Conservation (phyloP, 37 sponge, comb jelly and placozoan species). For the Hormiphora californensis region DNA sequence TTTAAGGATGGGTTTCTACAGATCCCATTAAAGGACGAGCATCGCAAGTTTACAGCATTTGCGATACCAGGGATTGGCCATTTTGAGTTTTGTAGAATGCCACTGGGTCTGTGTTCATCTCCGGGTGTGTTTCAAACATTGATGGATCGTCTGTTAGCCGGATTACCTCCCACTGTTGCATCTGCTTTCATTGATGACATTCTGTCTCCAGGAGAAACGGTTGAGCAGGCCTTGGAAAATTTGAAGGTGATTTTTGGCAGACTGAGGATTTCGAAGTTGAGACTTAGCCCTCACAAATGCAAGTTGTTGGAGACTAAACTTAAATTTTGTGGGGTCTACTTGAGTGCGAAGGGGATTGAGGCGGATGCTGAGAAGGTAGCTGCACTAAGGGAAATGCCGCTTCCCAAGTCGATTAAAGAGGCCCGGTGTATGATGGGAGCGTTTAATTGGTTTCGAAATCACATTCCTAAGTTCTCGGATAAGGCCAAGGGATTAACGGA, state of each 20-base stretch:
- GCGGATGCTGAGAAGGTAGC: slow-evolving; percentile 30
- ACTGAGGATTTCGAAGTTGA: slow-evolving; percentile 58
- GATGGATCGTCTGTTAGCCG: slow-evolving; percentile 58
- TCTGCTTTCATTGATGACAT: slow-evolving; percentile 57
- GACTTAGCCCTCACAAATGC: slow-evolving; percentile 56
- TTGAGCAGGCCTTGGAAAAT: slow-evolving; percentile 37
- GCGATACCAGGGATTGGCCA: slow-evolving; percentile 63
- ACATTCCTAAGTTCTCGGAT: too few relatives aligned
- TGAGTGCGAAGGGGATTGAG: slow-evolving; percentile 54
- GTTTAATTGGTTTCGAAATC: too few relatives aligned
- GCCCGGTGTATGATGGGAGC: too few relatives aligned
- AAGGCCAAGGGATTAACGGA: too few relatives aligned
- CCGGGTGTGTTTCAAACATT: slow-evolving; percentile 59
- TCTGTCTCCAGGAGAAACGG: slow-evolving; percentile 34
- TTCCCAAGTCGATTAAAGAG: not conserved
- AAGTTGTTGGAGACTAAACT: slow-evolving; percentile 56
- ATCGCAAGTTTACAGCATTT: slow-evolving; percentile 59
- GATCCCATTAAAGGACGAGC: slow-evolving; percentile 54
- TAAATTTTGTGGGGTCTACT: slow-evolving; percentile 58
- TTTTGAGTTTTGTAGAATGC: slow-evolving; percentile 58
- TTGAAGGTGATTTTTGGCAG: slow-evolving; percentile 58
- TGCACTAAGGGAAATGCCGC: not conserved
- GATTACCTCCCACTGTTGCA: slow-evolving; percentile 58
- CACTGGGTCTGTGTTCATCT: slow-evolving; percentile 57
- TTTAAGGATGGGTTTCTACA: slow-evolving; percentile 66